phyloP scores from a whole-genome alignment of 2,888 invertebrate species.

The Dasypolia templi region DNA sequence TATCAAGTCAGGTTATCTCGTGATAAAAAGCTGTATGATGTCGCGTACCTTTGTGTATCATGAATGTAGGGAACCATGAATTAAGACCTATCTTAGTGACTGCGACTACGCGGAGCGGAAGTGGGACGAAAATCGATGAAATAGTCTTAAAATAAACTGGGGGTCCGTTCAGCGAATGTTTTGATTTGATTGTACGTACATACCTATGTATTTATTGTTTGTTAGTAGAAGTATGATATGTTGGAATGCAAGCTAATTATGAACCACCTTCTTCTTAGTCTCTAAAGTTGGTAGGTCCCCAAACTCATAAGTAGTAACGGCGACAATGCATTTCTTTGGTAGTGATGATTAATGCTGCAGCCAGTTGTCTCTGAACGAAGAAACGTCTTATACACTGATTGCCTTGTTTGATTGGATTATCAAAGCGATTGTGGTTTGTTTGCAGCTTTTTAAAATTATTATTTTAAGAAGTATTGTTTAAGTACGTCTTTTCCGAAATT shows the following conservation, averaged over 20 bases:
- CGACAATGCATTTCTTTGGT: background rate
- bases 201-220: background rate
- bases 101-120: background rate
- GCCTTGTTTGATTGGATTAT: background rate
- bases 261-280: background rate
- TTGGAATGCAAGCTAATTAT: background rate
- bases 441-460: background rate
- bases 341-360: background rate
- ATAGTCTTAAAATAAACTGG: too few species aligned
- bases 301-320: too few species aligned
- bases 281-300: background rate
- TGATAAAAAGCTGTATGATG: conserved; percentile 10
- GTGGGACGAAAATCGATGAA: background rate
- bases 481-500: too few species aligned
- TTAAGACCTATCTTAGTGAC: background rate
- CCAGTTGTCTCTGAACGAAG: background rate
- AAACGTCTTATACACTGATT: background rate
- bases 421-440: background rate
- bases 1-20: conserved; percentile 4
- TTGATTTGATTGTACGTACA: background rate
- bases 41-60: background rate
- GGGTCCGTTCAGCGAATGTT: background rate
- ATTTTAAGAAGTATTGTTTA: background rate
- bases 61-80: background rate
- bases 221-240: background rate